Percentiles rank a stretch among this genome's conserved stretches.
These are phyloP conservation scores for Menura novaehollandiae DNA, from an alignment of 2,113 vertebrate genomes.

Conservation along the genomic window DNA sequence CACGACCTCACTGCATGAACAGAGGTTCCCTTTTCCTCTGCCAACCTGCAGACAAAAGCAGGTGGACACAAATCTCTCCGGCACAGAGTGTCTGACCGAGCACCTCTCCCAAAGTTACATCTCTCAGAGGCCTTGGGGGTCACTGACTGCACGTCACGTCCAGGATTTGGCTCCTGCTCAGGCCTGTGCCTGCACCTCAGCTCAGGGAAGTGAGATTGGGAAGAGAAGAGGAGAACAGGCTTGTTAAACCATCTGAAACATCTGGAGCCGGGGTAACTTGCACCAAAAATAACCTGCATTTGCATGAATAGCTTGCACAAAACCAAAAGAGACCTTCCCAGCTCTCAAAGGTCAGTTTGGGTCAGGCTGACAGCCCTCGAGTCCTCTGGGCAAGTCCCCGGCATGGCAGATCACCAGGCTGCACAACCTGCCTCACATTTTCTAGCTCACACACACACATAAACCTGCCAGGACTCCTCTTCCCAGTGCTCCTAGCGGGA, in stretches of 20 bases:
- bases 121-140: background rate
- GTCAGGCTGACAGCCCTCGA: background rate
- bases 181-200: background rate
- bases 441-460: background rate
- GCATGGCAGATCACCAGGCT: background rate
- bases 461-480: background rate
- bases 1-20: accelerated
- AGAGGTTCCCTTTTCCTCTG: background rate
- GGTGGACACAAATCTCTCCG: background rate
- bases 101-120: background rate
- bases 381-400: background rate
- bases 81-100: background rate
- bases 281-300: background rate
- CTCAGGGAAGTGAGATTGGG: background rate
- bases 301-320: background rate
- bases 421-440: background rate
- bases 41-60: background rate
- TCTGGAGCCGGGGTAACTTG: too few species aligned
- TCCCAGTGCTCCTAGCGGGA: accelerated
- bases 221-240: background rate
- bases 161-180: background rate
- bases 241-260: background rate
- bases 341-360: accelerated
- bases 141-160: accelerated
- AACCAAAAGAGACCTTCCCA: background rate